A percentile compares a stretch with the other conserved stretches of the same genome.
Evolutionary conservation across 2,888 invertebrate genomes (phyloP).

Genomic region (Ellobium chinense): DNA sequence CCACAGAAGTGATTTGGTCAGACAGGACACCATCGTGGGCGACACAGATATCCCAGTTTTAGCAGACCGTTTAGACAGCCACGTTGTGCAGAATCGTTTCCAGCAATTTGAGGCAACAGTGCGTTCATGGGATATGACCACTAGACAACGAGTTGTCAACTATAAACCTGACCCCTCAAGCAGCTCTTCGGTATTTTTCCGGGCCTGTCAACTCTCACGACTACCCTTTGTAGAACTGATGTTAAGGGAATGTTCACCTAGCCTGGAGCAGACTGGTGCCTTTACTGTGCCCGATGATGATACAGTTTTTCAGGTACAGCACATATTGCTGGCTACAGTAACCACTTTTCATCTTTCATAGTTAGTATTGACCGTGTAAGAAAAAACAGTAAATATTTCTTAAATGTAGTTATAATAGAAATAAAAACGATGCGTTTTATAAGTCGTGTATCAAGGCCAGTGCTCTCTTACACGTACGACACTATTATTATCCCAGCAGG

Average conservation of each 20-base stretch:
- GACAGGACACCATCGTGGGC: not conserved
- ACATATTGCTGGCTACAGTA: too few species aligned
- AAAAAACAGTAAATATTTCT: too few species aligned
- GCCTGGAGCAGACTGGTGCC: conserved; percentile 30
- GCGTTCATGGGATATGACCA: not conserved
- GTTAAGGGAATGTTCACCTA: conserved; percentile 19
- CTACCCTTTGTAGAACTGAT: conserved; percentile 19
- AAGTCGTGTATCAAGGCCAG: too few species aligned
- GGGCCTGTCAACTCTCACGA: conserved; percentile 27
- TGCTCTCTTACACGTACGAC: too few species aligned
- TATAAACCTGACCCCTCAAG: not conserved
- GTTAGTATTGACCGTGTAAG: too few species aligned
- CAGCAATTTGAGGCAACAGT: conserved; percentile 11
- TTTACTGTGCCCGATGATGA: not conserved
- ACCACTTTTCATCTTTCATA: too few species aligned
- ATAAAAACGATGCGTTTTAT: too few species aligned
- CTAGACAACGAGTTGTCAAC: conserved; percentile 3
- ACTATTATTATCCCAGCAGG: too few species aligned
- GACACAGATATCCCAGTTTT: not conserved
- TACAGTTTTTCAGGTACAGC: conserved; percentile 15
- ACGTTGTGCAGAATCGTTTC: not conserved
- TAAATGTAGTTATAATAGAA: too few species aligned
- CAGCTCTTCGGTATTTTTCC: conserved; percentile 27
- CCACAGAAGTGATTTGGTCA: not conserved
- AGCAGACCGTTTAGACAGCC: not conserved